Percentiles rank a stretch among this genome's conserved stretches.
Conservation (phyloP, 2,888 invertebrate genomes). For the Andrena haemorrhoa region DNA sequence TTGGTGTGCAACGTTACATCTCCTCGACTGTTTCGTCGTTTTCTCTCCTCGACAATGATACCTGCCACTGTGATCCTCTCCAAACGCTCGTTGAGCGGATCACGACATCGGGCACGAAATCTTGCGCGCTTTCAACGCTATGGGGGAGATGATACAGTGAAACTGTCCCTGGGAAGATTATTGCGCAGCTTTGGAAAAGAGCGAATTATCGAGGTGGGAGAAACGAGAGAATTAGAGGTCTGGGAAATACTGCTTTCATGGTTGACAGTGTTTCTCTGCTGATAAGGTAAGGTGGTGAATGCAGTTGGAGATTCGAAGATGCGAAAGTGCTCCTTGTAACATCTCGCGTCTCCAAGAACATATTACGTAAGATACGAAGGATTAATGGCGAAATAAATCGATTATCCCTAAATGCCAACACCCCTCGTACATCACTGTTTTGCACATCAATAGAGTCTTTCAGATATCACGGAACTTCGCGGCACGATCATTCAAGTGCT, state of each 20-base stretch:
- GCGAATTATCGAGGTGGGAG: background rate
- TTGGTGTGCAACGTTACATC: background rate
- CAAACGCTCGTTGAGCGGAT: conserved; percentile 13
- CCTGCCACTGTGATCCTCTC: background rate
- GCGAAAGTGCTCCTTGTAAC: background rate
- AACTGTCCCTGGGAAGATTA: conserved; percentile 13
- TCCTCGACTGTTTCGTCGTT: background rate
- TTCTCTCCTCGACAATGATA: background rate
- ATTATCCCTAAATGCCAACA: conserved; percentile 1
- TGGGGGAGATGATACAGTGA: conserved; percentile 3
- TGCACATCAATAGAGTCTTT: background rate
- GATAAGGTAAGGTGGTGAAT: background rate
- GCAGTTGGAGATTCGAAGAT: background rate
- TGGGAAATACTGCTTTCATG: background rate
- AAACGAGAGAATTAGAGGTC: background rate
- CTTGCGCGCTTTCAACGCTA: background rate
- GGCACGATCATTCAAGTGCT: conserved; percentile 8
- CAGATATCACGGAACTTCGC: conserved; percentile 11
- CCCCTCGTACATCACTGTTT: background rate
- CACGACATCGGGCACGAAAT: background rate
- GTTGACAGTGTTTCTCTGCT: background rate
- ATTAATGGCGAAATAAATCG: background rate
- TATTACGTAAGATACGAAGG: background rate
- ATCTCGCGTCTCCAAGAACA: background rate
- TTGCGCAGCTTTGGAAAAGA: background rate